phyloP scores from a whole-genome alignment of 2,113 vertebrate species.

The Tautogolabrus adspersus region DNA sequence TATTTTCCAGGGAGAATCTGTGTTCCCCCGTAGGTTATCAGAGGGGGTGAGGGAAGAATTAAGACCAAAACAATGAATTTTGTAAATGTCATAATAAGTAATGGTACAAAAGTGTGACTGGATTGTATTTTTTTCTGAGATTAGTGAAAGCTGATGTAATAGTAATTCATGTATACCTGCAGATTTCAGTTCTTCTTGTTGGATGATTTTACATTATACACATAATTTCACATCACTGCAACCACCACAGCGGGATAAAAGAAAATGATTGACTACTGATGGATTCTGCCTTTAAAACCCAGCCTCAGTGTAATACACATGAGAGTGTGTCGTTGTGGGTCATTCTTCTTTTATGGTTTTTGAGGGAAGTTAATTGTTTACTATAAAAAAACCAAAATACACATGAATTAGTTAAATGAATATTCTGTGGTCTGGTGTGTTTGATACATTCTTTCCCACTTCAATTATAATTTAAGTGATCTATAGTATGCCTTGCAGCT shows the following conservation, averaged over 20 bases:
- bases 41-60: background rate
- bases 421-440: background rate
- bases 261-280: slow-evolving; percentile 34
- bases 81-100: background rate
- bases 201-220: background rate
- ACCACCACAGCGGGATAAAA: background rate
- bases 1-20: slow-evolving; percentile 58
- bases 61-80: slow-evolving; percentile 9
- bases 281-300: background rate
- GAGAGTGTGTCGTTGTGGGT: background rate
- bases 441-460: background rate
- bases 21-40: slow-evolving; percentile 38
- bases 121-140: background rate
- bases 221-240: background rate
- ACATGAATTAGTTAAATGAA: background rate
- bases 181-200: slow-evolving; percentile 15
- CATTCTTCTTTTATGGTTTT: background rate
- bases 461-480: background rate
- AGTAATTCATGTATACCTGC: slow-evolving; percentile 22
- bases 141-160: slow-evolving; percentile 9
- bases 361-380: background rate
- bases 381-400: background rate
- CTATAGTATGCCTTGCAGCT: background rate
- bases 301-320: background rate
- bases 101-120: slow-evolving; percentile 3